Conservation (phyloP, 2,113 vertebrate species). For the Cnemophilus loriae region DNA sequence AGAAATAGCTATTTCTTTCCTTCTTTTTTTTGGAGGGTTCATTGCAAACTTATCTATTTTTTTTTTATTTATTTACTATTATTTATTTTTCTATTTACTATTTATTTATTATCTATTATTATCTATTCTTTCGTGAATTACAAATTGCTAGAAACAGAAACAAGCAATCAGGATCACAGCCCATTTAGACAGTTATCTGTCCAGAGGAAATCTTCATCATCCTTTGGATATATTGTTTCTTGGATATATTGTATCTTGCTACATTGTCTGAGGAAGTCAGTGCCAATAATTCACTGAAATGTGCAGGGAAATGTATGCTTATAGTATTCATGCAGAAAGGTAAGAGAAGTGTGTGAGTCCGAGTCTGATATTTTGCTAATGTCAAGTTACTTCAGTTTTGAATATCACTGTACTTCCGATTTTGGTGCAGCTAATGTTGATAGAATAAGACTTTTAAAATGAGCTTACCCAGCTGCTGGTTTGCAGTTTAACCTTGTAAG, state of each 20-base stretch:
- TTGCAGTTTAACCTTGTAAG: background rate
- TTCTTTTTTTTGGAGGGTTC: background rate
- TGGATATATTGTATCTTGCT: background rate
- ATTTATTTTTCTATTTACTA: too few relatives aligned
- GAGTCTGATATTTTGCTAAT: background rate
- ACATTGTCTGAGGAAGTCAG: background rate
- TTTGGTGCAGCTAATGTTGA: background rate
- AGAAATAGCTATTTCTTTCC: background rate
- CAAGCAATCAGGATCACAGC: background rate
- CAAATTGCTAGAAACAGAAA: background rate
- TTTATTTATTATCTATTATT: too few relatives aligned
- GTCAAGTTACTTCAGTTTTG: background rate
- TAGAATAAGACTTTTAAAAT: background rate
- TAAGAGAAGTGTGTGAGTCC: background rate
- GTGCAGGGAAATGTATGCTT: background rate
- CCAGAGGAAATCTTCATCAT: background rate
- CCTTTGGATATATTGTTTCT: background rate
- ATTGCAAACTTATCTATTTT: background rate
- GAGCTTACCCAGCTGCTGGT: background rate
- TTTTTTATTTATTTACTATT: too few relatives aligned
- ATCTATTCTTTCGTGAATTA: background rate
- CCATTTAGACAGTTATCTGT: background rate
- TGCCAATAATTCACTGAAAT: background rate
- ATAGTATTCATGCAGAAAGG: background rate
- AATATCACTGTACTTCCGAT: background rate